A percentile compares a stretch with the other conserved stretches of the same genome.
phyloP scores from a whole-genome alignment of 2,888 invertebrate species.

The Pristionchus fissidentatus region DNA sequence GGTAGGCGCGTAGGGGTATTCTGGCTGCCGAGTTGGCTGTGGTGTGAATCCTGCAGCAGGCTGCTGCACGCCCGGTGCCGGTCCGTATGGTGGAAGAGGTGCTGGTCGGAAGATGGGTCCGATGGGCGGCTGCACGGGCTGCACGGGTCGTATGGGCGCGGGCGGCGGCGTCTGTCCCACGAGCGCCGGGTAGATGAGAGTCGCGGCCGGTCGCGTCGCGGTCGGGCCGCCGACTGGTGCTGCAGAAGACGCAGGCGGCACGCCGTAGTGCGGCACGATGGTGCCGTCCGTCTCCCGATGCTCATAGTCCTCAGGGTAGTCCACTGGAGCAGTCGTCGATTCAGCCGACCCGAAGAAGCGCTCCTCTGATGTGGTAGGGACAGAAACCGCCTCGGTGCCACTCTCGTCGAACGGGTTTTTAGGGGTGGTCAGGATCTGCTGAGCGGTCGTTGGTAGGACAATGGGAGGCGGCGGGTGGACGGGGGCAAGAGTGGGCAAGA shows the following conservation, averaged over 20 bases:
- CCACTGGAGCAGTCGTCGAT: background rate
- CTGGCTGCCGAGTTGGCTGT: background rate
- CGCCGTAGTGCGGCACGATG: background rate
- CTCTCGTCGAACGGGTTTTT: slow-evolving; percentile 28
- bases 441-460: background rate
- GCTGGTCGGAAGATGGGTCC: background rate
- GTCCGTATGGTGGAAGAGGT: background rate
- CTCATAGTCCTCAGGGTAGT: slow-evolving; percentile 33
- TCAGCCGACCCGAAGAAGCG: slow-evolving; percentile 1
- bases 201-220: background rate
- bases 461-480: background rate
- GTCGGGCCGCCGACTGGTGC: background rate
- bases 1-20: background rate
- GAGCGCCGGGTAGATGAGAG: background rate
- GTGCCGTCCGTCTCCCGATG: background rate
- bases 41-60: background rate
- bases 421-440: background rate
- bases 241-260: background rate
- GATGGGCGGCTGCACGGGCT: background rate
- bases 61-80: background rate
- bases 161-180: slow-evolving; percentile 8
- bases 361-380: background rate
- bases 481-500: background rate
- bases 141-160: background rate
- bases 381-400: background rate